A percentile compares a stretch with the other conserved stretches of the same genome.
Conservation (phyloP, 1,140 invertebrate species). For the Heliconius eleuchia region DNA sequence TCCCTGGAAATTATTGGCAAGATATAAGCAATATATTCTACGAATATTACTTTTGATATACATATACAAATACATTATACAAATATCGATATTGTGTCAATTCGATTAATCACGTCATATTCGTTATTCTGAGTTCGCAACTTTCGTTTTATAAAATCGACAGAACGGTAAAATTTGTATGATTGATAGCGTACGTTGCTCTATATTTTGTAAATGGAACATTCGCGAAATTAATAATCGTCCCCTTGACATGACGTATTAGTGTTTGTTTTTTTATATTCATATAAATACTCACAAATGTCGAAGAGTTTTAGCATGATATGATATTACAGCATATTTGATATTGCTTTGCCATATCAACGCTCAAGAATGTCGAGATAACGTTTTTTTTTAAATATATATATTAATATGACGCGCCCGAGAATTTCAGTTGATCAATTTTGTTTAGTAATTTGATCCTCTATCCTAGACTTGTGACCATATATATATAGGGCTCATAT, state of each 20-base stretch:
- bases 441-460: too few relatives aligned
- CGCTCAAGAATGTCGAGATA: too few relatives aligned
- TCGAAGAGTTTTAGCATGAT: neutral
- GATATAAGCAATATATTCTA: neutral
- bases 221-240: constrained; percentile 19
- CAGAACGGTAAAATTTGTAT: constrained; percentile 20
- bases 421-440: too few relatives aligned
- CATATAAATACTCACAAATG: neutral
- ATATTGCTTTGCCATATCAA: too few relatives aligned
- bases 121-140: neutral
- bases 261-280: neutral
- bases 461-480: too few relatives aligned
- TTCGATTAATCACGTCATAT: constrained; percentile 5
- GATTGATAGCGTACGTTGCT: constrained; percentile 25
- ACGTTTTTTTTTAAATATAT: too few relatives aligned
- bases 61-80: neutral
- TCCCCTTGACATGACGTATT: constrained; percentile 23
- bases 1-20: neutral
- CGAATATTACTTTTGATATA: neutral
- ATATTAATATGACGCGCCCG: too few relatives aligned
- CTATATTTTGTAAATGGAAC: constrained; percentile 17
- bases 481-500: too few relatives aligned
- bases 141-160: constrained; percentile 5
- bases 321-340: neutral
- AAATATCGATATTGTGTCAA: constrained; percentile 2